Evolutionary conservation across 2,113 vertebrate genomes (phyloP).

Genomic region (Alosa alosa): DNA sequence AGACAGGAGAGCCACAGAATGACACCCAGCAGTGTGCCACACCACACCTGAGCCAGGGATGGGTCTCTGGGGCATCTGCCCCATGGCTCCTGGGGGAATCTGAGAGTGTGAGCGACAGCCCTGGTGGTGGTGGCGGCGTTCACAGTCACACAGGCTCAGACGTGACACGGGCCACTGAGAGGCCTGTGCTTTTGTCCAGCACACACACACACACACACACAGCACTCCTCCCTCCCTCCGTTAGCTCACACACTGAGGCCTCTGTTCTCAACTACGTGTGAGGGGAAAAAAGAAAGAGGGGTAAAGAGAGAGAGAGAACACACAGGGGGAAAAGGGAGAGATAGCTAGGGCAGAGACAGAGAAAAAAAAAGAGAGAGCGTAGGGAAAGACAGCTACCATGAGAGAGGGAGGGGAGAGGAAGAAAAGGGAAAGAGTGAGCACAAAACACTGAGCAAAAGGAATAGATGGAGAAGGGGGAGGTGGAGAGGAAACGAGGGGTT

Average conservation of each 20-base stretch:
- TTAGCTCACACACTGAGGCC: conserved; percentile 62
- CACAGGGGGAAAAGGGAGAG: conserved; percentile 11
- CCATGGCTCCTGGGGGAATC: conserved; percentile 32
- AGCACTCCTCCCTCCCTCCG: conserved; percentile 40
- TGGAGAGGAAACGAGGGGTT: background rate
- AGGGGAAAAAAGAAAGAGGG: conserved; percentile 39
- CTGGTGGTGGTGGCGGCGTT: conserved; percentile 12
- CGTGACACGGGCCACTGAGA: conserved; percentile 22
- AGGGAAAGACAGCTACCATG: conserved; percentile 35
- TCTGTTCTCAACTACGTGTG: conserved; percentile 63
- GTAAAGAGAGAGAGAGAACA: conserved; percentile 22
- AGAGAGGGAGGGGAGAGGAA: background rate
- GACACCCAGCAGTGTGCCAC: background rate
- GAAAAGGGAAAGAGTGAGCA: background rate
- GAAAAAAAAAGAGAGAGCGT: background rate
- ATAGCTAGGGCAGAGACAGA: background rate
- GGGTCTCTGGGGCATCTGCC: conserved; percentile 25
- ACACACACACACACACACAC: conserved; percentile 26
- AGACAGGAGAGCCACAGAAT: background rate
- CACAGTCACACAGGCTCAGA: conserved; percentile 35
- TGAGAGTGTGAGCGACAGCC: background rate
- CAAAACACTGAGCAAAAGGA: conserved; percentile 19
- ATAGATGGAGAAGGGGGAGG: conserved; percentile 36
- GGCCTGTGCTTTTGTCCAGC: conserved; percentile 37
- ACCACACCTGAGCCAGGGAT: conserved; percentile 27